Base-by-base conservation (phyloP, 2,113 vertebrate species). In the Xerus inauris region DNA sequence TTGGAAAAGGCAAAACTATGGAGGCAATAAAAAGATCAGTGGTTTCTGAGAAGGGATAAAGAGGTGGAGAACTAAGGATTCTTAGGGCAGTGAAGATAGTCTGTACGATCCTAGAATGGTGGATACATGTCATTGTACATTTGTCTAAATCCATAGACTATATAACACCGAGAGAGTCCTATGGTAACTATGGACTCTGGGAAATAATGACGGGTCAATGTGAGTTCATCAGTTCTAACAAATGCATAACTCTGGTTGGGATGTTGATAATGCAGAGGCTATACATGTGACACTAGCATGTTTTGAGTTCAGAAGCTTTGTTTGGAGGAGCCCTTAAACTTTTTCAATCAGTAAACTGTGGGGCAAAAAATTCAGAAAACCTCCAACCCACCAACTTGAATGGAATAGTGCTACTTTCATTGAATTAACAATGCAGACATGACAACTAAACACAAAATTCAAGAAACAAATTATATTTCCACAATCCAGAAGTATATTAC, bases 341-440 rank as follows among this genome's bases (percentile, higher is more conserved):
- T 35, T 83, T 79, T 95, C 65, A 94, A 64, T 38, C 65, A 93
- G 93, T 13, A 88, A 93, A 86, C 62, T 75, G 6, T 16, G 47
- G 24, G 40, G 67, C 38, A 81, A 79, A 94, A 94, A 64, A 65
- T 85, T 94, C 22, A 93, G 42, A 76, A n/a, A 95, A 38, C 59
- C 62, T 65, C 54, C 20, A 91, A 32, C 26, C n/a, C 42, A 85
- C 62, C 54, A 92, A 86, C 69, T 54, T 80, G 79, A 94, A 79
- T 89, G 62, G 19, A 92, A 93, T 0, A 32, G 69, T 64, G 76
- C 8, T 85, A 35, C 54, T 73, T 93, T 92, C 69, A 81, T 9
- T 94, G n/a, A 94, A 94, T 87, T 91, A 96, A 88, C n/a, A 94
- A 65, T n/a, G 4, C 6, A 92, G 38, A 82, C 40, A 86, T 65